A percentile compares a stretch with the other conserved stretches of the same genome.
phyloP scores from a whole-genome alignment of 2,113 vertebrate genomes.

The Clinocottus analis region DNA sequence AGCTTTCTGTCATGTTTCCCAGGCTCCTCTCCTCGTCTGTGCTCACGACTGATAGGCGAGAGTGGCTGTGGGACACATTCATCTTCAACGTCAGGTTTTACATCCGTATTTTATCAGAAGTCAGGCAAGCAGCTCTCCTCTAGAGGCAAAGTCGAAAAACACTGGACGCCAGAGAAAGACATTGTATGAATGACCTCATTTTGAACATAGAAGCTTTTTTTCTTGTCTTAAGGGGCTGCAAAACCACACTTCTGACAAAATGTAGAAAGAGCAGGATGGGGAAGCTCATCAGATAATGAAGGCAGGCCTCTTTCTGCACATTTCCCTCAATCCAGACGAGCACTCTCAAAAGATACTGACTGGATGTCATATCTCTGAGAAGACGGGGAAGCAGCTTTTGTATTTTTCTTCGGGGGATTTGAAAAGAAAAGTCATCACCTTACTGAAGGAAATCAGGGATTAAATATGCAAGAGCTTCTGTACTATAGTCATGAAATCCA shows the following conservation, averaged over 20 bases:
- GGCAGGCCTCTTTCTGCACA: constrained; percentile 15
- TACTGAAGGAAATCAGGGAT: constrained; percentile 16
- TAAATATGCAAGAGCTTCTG: constrained; percentile 8
- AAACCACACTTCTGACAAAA: constrained; percentile 13
- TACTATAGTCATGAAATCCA: constrained; percentile 18
- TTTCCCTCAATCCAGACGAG: constrained; percentile 24
- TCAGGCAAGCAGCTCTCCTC: constrained; percentile 55
- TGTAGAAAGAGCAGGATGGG: background rate
- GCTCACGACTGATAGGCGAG: constrained; percentile 59
- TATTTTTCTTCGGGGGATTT: constrained; percentile 13
- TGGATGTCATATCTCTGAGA: constrained; percentile 28
- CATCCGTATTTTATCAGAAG: constrained; percentile 67
- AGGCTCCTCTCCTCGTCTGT: constrained; percentile 51
- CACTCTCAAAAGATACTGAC: constrained; percentile 19
- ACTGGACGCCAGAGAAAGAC: constrained; percentile 28
- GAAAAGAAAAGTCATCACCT: constrained; percentile 35
- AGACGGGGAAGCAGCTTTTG: constrained; percentile 10
- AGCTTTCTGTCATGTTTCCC: constrained; percentile 58
- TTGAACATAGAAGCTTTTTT: constrained; percentile 46
- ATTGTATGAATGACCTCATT: constrained; percentile 66
- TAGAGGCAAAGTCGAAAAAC: constrained; percentile 39
- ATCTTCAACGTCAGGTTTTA: constrained; percentile 72
- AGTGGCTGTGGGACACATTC: constrained; percentile 64
- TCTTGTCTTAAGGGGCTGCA: constrained; percentile 28
- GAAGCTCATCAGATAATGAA: constrained; percentile 51